Evolutionary conservation across 2,797 vertebrate species (phyloP).

Genomic region (Sebastes elongatus): DNA sequence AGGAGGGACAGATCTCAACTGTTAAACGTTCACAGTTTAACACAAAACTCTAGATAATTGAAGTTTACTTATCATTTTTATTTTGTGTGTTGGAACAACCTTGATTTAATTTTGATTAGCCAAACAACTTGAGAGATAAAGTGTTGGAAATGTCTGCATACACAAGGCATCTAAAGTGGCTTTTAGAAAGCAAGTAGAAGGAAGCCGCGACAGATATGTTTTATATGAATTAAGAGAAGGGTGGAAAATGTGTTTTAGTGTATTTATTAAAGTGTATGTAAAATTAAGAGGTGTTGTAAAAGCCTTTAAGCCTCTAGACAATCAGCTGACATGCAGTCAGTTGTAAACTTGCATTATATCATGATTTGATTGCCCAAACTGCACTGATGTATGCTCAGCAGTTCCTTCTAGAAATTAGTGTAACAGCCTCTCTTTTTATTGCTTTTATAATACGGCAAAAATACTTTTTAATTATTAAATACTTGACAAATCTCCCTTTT

Average conservation of each 20-base stretch:
- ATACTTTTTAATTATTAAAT: neutral
- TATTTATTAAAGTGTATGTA: neutral
- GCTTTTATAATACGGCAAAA: neutral
- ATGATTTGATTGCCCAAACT: neutral
- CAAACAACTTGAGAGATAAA: fast-evolving
- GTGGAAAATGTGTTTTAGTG: neutral
- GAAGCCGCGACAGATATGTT: too few species aligned
- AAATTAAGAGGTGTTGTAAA: neutral
- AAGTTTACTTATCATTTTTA: fast-evolving
- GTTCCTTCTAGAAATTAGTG: neutral
- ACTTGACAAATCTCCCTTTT: too few species aligned
- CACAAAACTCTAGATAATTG: too few species aligned
- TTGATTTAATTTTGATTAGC: too few species aligned
- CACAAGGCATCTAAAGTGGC: too few species aligned
- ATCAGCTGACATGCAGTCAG: neutral
- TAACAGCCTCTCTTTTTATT: neutral
- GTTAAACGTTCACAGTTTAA: too few species aligned
- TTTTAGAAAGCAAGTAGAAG: too few species aligned
- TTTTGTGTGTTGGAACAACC: too few species aligned
- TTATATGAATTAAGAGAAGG: neutral
- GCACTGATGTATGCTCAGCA: neutral
- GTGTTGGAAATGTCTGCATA: too few species aligned
- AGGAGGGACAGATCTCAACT: too few species aligned
- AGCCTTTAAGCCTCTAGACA: neutral
- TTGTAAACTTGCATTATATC: neutral